Percentiles rank a stretch among this genome's conserved stretches.
phyloP scores from a whole-genome alignment of 2,888 invertebrate species.

The Cenopis cana region DNA sequence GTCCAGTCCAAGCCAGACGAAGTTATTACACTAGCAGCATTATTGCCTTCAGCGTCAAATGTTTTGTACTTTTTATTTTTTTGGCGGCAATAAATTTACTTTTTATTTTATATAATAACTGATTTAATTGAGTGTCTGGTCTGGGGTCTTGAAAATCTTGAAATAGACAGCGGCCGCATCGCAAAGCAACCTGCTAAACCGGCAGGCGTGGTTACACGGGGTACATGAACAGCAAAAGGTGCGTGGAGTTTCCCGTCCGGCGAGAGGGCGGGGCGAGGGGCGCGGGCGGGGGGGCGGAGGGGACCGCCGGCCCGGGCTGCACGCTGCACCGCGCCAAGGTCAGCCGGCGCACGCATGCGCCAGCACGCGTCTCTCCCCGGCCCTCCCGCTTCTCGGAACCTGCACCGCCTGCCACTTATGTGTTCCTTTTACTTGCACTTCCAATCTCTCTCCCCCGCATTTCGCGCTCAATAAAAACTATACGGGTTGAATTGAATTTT shows the following conservation, averaged over 20 bases:
- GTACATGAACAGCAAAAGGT: constrained; percentile 63
- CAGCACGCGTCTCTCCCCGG: constrained; percentile 52
- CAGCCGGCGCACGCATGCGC: constrained; percentile 82
- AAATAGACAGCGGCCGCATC: constrained; percentile 74
- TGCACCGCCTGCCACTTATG: constrained; percentile 64
- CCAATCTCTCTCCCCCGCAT: constrained; percentile 57
- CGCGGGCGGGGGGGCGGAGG: constrained; percentile 49
- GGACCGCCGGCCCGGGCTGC: constrained; percentile 64
- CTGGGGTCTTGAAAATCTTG: no score
- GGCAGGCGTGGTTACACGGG: constrained; percentile 75
- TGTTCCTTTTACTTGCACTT: constrained; percentile 71
- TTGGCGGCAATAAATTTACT: no score
- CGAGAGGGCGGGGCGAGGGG: constrained; percentile 50
- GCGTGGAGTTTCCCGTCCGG: constrained; percentile 61
- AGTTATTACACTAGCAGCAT: constrained; percentile 14
- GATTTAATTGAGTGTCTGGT: constrained; percentile 61
- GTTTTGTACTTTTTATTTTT: no score
- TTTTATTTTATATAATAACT: no score
- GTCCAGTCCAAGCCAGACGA: not conserved
- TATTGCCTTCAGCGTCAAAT: constrained; percentile 27
- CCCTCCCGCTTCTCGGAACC: constrained; percentile 55
- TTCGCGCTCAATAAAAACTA: constrained; percentile 49
- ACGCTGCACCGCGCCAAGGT: constrained; percentile 83
- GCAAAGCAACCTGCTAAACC: constrained; percentile 78
- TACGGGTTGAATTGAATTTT: constrained; percentile 24